phyloP scores from a whole-genome alignment of 2,797 vertebrate species.

The Channallabes apus region DNA sequence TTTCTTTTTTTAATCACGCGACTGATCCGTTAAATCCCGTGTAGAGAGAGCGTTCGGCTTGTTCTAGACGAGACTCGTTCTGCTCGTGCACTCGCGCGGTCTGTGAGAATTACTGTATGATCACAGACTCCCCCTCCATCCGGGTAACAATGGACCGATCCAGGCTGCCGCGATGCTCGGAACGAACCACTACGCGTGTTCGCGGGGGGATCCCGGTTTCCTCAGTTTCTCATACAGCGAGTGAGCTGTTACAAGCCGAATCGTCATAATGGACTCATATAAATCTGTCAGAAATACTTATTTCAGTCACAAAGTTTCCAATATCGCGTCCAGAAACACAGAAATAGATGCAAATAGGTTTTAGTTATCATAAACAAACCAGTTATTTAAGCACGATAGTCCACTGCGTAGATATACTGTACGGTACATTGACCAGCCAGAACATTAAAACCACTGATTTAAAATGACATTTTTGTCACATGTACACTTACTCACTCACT shows the following conservation, averaged over 20 bases:
- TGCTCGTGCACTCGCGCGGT: slow-evolving; percentile 23
- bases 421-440: no score
- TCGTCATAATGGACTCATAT: neutral
- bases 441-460: no score
- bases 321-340: neutral
- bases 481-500: no score
- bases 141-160: slow-evolving; percentile 63
- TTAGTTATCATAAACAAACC: neutral
- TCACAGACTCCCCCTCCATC: slow-evolving; percentile 26
- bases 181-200: slow-evolving; percentile 28
- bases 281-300: neutral
- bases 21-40: neutral
- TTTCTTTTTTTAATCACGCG: neutral
- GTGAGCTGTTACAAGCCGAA: neutral
- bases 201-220: neutral
- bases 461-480: no score
- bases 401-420: neutral
- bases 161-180: slow-evolving; percentile 67
- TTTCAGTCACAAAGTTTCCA: neutral
- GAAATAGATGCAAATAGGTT: neutral
- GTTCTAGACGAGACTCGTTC: slow-evolving; percentile 10
- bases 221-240: no score
- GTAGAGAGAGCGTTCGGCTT: neutral
- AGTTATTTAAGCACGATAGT: neutral
- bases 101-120: slow-evolving; percentile 38